phyloP scores from a whole-genome alignment of 2,113 vertebrate species.

The Vidua chalybeata region DNA sequence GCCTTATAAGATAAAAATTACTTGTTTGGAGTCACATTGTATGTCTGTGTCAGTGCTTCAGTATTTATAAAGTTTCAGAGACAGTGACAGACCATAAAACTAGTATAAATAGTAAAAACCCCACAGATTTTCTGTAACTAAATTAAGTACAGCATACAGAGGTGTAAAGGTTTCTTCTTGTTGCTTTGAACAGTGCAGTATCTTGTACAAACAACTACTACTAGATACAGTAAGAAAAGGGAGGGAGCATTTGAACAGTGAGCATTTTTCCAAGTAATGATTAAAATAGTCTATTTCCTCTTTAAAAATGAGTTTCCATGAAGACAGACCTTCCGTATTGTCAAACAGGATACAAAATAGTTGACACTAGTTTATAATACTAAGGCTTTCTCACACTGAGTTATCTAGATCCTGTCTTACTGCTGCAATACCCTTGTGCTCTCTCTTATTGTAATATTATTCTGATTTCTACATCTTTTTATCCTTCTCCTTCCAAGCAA shows the following conservation, averaged over 20 bases:
- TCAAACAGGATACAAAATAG: background rate
- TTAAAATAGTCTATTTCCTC: background rate
- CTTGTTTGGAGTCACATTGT: background rate
- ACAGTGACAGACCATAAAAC: background rate
- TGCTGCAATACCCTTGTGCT: background rate
- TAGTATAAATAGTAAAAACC: background rate
- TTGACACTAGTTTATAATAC: background rate
- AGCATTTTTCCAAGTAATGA: background rate
- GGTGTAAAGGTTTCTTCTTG: background rate
- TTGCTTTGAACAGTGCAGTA: background rate
- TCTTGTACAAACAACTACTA: background rate
- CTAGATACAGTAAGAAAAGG: background rate
- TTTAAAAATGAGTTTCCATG: background rate
- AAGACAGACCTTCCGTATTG: background rate
- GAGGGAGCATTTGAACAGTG: background rate
- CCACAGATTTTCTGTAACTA: background rate
- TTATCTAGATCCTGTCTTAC: background rate
- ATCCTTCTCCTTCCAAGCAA: background rate
- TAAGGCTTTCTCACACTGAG: background rate
- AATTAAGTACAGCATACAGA: background rate
- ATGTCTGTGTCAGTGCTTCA: background rate
- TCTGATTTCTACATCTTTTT: background rate
- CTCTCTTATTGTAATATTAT: background rate
- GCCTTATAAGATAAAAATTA: background rate
- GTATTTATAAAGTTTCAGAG: background rate